A percentile compares a stretch with the other conserved stretches of the same genome.
phyloP scores from a whole-genome alignment of 2,888 invertebrate genomes.

The Ctena decussata region DNA sequence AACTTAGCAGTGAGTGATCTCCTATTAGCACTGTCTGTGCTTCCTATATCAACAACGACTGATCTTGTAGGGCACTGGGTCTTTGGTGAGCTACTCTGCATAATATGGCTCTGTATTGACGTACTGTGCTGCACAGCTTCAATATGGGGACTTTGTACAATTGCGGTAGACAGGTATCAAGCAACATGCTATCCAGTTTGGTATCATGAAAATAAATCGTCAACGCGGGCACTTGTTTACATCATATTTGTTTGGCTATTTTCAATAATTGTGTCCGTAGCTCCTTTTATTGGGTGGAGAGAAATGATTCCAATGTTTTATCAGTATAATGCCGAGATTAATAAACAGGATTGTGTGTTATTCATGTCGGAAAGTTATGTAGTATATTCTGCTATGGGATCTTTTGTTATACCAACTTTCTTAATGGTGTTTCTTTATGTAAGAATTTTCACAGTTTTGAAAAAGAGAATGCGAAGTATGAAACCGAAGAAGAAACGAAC shows the following conservation, averaged over 20 bases:
- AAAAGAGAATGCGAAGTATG: conserved; percentile 78
- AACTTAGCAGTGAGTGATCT: conserved; percentile 87
- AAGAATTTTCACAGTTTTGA: conserved; percentile 85
- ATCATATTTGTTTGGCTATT: conserved; percentile 86
- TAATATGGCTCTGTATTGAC: conserved; percentile 85
- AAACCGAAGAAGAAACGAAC: conserved; percentile 66
- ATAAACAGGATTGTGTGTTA: conserved; percentile 83
- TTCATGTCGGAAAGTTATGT: conserved; percentile 86
- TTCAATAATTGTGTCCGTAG: conserved; percentile 85
- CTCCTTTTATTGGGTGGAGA: conserved; percentile 85
- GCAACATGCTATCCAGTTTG: conserved; percentile 87
- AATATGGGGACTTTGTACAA: conserved; percentile 87
- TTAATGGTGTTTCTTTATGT: conserved; percentile 86
- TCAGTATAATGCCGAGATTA: conserved; percentile 71
- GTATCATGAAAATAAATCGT: conserved; percentile 85
- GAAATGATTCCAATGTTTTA: conserved; percentile 81
- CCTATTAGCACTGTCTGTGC: conserved; percentile 85
- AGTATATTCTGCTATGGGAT: conserved; percentile 86
- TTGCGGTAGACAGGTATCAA: conserved; percentile 86
- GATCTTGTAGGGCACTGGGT: conserved; percentile 86
- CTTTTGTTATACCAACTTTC: conserved; percentile 86
- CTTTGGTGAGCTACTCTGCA: conserved; percentile 84
- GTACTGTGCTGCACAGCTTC: conserved; percentile 87
- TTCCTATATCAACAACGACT: conserved; percentile 85
- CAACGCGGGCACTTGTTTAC: conserved; percentile 83